These are phyloP conservation scores for Lytechinus variegatus DNA, from an alignment of 35 echinoderm and acorn worm genomes.

Conservation along the genomic window DNA sequence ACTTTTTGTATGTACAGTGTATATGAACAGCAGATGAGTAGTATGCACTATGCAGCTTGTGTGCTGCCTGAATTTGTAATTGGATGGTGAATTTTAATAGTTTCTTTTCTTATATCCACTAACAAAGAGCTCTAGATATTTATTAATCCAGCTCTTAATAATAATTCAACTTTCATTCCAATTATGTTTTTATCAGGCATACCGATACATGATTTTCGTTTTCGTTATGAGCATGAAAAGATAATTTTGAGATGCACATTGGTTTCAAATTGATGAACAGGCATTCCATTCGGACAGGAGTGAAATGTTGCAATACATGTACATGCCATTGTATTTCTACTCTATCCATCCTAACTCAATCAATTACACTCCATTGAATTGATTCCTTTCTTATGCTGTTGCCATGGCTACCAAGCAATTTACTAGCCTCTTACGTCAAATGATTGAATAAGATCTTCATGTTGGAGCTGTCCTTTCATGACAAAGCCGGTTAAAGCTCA, in stretches of 20 bases:
- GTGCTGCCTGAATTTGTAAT: too few relatives aligned
- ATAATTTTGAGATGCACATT: not conserved
- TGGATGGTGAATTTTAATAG: too few relatives aligned
- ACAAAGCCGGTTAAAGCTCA: not conserved
- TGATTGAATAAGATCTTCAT: not conserved
- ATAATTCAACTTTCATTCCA: too few relatives aligned
- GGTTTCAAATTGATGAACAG: not conserved
- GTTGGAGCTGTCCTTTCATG: not conserved
- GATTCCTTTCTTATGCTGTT: slow-evolving; percentile 16
- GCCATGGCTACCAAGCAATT: slow-evolving; percentile 17
- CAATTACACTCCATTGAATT: slow-evolving; percentile 16
- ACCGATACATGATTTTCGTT: not conserved
- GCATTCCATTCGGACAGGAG: not conserved
- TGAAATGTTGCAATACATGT: not conserved
- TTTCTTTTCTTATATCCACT: too few relatives aligned
- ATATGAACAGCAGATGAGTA: too few relatives aligned
- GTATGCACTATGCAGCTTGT: too few relatives aligned
- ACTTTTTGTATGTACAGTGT: too few relatives aligned
- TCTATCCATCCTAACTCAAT: not conserved
- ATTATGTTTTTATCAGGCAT: not conserved
- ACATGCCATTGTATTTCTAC: not conserved
- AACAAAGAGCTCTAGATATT: too few relatives aligned
- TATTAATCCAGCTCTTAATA: too few relatives aligned
- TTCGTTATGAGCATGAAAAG: not conserved
- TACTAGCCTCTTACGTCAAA: slow-evolving; percentile 27